Evolutionary conservation across 2,888 invertebrate species (phyloP).

Genomic region (Catocala nupta): DNA sequence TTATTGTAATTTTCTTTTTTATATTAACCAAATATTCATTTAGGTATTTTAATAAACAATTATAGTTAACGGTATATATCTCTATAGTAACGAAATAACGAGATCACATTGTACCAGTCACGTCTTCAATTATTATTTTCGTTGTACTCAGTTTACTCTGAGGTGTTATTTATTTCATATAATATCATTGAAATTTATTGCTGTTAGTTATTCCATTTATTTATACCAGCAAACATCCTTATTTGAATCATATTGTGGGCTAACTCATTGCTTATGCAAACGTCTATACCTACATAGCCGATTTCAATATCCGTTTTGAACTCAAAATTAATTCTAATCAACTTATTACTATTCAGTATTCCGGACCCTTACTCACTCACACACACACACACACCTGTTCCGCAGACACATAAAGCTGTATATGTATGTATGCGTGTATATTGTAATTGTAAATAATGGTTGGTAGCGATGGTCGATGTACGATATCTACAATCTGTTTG

Average conservation of each 20-base stretch:
- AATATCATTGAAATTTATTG: not conserved
- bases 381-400: no score
- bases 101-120: no score
- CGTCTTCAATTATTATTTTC: no score
- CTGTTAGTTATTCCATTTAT: not conserved
- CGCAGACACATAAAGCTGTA: not conserved
- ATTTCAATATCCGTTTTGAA: constrained; percentile 39
- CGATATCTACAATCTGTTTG: constrained; percentile 52
- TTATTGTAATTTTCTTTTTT: no score
- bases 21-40: no score
- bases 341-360: constrained; percentile 34
- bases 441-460: constrained; percentile 12
- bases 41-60: no score
- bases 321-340: constrained; percentile 38
- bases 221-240: constrained; percentile 14
- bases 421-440: not conserved
- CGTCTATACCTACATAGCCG: constrained; percentile 14
- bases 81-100: no score
- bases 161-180: not conserved
- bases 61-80: no score
- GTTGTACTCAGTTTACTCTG: no score
- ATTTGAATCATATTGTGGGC: constrained; percentile 19
- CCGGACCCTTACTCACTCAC: no score
- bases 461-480: constrained; percentile 55
- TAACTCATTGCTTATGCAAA: constrained; percentile 21